Conservation (phyloP, 2,797 vertebrate genomes). For the Sandelia bainsii region DNA sequence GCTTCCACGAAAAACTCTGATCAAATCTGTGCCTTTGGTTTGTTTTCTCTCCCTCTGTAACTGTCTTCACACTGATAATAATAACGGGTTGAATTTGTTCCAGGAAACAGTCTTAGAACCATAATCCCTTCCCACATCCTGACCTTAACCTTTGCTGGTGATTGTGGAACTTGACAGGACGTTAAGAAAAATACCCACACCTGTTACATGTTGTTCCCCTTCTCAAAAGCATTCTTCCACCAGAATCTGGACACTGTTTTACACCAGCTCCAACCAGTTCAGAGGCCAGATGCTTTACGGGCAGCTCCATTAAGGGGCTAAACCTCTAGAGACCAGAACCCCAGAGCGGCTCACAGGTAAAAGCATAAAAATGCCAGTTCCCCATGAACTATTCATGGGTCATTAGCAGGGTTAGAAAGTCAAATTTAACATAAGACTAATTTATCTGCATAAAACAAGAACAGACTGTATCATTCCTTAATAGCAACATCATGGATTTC, state of each 20-base stretch:
- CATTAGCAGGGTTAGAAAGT: not conserved
- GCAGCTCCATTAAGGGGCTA: not conserved
- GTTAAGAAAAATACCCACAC: slow-evolving; percentile 44
- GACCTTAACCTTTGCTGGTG: slow-evolving; percentile 47
- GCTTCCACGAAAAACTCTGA: not conserved
- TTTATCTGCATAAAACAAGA: slow-evolving; percentile 11
- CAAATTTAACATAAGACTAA: not conserved
- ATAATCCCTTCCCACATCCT: slow-evolving; percentile 58
- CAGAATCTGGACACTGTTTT: not conserved
- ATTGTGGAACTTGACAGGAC: slow-evolving; percentile 37
- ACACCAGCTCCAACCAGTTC: not conserved
- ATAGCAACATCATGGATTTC: not conserved
- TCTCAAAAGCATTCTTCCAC: slow-evolving; percentile 5
- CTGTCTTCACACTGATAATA: slow-evolving; percentile 9
- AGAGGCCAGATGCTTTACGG: not conserved
- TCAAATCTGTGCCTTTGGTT: not conserved
- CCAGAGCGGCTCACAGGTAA: slow-evolving; percentile 5
- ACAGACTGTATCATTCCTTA: not conserved
- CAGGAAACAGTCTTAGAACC: slow-evolving; percentile 36
- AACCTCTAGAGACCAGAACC: not conserved
- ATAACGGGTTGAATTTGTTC: slow-evolving; percentile 33
- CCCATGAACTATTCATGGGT: not conserved
- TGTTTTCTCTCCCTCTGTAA: not conserved
- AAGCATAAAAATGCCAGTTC: slow-evolving; percentile 7
- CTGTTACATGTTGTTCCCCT: slow-evolving; percentile 9